These are phyloP conservation scores for Actinernus sp. DNA, from an alignment of 92 coral and sea anemone species.

Conservation along the genomic window DNA sequence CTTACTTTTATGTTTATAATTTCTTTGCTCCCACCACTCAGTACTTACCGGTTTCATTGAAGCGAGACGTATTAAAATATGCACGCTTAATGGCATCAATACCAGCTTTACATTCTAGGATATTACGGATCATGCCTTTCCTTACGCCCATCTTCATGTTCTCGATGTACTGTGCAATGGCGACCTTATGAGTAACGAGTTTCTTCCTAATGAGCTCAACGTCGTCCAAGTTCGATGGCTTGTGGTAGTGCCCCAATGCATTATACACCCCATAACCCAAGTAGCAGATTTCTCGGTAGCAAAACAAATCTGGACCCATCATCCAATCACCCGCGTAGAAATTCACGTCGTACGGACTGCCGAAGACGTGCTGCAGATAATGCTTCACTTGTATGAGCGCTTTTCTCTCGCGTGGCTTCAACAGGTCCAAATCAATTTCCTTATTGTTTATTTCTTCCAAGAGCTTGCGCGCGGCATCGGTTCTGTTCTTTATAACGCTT, in stretches of 20 bases:
- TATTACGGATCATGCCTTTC: conserved; percentile 83
- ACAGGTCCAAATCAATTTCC: conserved; percentile 21
- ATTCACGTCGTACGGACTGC: conserved; percentile 81
- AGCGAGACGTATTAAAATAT: conserved; percentile 64
- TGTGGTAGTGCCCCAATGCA: conserved; percentile 35
- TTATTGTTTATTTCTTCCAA: conserved; percentile 46
- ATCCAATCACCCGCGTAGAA: conserved; percentile 96
- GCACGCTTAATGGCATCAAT: conserved; percentile 68
- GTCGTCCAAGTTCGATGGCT: conserved; percentile 61
- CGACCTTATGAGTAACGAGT: conserved; percentile 65
- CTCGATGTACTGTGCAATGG: conserved; percentile 71
- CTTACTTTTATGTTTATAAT: too few species aligned
- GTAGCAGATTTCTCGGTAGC: conserved; percentile 79
- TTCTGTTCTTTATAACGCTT: conserved; percentile 48
- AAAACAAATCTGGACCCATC: conserved; percentile 93
- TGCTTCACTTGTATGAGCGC: conserved; percentile 85
- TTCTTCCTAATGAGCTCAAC: conserved; percentile 36
- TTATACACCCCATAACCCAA: conserved; percentile 45
- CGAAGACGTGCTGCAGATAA: conserved; percentile 79
- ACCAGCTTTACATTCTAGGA: conserved; percentile 85
- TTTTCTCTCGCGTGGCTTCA: conserved; percentile 81
- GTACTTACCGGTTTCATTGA: conserved; percentile 83
- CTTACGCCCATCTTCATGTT: conserved; percentile 87
- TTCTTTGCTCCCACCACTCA: too few species aligned
- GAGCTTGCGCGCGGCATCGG: conserved; percentile 78